These are phyloP conservation scores for Podarcis raffonei DNA, from an alignment of 2,113 vertebrate species.

Conservation along the genomic window DNA sequence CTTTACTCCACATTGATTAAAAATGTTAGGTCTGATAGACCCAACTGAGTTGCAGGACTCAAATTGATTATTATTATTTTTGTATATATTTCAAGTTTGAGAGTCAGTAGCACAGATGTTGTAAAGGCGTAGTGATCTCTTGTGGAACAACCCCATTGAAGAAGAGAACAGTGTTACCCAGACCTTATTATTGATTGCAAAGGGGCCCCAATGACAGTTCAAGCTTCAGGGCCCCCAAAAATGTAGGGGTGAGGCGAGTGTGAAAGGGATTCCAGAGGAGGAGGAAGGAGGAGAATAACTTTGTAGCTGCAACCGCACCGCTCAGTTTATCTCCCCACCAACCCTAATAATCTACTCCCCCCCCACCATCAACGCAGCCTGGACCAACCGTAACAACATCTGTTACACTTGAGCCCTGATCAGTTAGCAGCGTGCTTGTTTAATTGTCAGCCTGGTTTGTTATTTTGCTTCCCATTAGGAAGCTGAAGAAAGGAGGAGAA, in stretches of 20 bases:
- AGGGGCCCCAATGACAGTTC: not conserved
- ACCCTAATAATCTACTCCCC: not conserved
- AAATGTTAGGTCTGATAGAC: no score
- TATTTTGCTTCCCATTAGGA: conserved; percentile 77
- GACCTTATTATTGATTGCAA: no score
- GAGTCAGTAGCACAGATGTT: no score
- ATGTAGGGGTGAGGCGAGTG: not conserved
- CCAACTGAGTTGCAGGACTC: no score
- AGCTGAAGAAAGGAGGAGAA: conserved; percentile 75
- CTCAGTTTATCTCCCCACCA: not conserved
- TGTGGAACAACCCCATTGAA: no score
- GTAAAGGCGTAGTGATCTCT: no score
- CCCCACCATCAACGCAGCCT: conserved; percentile 6
- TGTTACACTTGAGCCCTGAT: conserved; percentile 71
- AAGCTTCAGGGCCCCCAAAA: not conserved
- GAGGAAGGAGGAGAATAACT: conserved; percentile 7
- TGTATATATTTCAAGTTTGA: no score
- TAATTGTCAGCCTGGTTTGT: conserved; percentile 75
- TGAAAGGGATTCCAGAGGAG: not conserved
- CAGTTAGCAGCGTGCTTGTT: conserved; percentile 72
- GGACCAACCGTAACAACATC: conserved; percentile 71
- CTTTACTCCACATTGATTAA: no score
- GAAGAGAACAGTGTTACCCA: no score
- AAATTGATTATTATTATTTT: no score
- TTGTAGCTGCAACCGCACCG: not conserved